Evolutionary conservation across 2,113 vertebrate genomes (phyloP), one percentile per base, ranked within the genome.

Genomic region (Lophochroa leadbeateri): DNA sequence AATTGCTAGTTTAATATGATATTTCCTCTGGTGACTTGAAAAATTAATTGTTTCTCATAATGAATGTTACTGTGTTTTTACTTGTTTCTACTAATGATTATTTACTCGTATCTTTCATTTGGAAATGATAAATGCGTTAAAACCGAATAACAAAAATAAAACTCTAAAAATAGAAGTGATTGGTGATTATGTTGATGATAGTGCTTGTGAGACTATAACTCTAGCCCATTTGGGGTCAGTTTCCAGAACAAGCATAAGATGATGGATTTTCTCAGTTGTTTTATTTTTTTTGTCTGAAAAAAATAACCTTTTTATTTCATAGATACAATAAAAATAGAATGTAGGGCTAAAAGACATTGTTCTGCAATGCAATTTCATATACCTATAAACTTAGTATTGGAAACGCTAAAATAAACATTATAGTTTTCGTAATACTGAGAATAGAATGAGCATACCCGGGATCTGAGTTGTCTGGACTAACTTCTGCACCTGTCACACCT

Each of bases 1-100:
- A 63, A 68, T 76, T 68, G 13, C 4, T 44, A 31, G 0, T 7
- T 72, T 69, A 28, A 68, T 37, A 21, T 27, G 46, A 12, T n/a
- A 49, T 49, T 77, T 72, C 28, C 11, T 63, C 57, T 82, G 17
- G 0, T 11, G 33, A 79, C 37, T 29, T 61, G 11, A 77, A 88
- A 95, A 52, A 41, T 2, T 0, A 57, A 2, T 19, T 55, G 5
- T 61, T 85, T 77, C 20, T 70, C 2, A 9, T 61, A 69, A 57
- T 0, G 1, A 77, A 55, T n/a, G 6, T 7, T n/a, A 41, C 14
- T 50, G 18, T 1, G 21, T 20, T 43, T 52, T 4, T 55, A 33
- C 3, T 24, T 23, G 4, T 49, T 72, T 44, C 49, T 19, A 39
- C 57, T 67, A 33, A 76, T 23, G 9, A 12, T 44, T 47, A 41